Conservation (phyloP, 2,888 invertebrate genomes). For the Pheosia tremula region DNA sequence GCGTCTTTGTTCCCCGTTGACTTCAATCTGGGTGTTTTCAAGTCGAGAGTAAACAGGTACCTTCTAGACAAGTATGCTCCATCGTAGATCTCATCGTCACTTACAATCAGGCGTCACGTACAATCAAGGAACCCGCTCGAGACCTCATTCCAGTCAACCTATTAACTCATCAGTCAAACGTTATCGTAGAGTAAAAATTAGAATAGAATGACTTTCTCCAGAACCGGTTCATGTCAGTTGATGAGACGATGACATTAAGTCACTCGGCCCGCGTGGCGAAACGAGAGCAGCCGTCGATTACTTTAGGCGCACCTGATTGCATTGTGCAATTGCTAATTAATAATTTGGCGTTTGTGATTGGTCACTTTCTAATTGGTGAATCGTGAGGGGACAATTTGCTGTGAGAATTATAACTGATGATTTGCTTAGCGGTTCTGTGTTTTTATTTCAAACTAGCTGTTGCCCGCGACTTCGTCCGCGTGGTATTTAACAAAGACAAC, state of each 20-base stretch:
- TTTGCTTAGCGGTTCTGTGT: not conserved
- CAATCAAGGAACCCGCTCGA: not conserved
- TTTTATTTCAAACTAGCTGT: no score
- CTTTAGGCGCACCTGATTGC: conserved; percentile 27
- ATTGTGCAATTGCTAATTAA: conserved; percentile 1
- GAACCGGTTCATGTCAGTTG: conserved; percentile 48
- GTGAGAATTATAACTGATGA: not conserved
- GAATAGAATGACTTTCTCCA: conserved; percentile 60
- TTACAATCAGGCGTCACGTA: no score
- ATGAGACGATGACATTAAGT: conserved; percentile 57
- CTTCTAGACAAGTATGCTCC: no score
- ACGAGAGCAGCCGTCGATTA: conserved; percentile 35
- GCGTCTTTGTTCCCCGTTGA: no score
- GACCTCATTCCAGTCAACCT: not conserved
- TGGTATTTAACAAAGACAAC: no score
- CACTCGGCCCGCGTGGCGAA: conserved; percentile 39
- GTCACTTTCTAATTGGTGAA: conserved; percentile 1
- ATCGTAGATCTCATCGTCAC: no score
- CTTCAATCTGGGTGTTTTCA: no score
- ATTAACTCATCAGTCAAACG: conserved; percentile 28
- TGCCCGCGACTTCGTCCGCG: no score
- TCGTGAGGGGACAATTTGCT: not conserved
- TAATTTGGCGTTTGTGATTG: not conserved
- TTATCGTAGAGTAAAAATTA: conserved; percentile 39
- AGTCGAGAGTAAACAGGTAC: no score